Base-by-base conservation (phyloP, 2,797 vertebrate species). In the Cyclura pinguis region DNA sequence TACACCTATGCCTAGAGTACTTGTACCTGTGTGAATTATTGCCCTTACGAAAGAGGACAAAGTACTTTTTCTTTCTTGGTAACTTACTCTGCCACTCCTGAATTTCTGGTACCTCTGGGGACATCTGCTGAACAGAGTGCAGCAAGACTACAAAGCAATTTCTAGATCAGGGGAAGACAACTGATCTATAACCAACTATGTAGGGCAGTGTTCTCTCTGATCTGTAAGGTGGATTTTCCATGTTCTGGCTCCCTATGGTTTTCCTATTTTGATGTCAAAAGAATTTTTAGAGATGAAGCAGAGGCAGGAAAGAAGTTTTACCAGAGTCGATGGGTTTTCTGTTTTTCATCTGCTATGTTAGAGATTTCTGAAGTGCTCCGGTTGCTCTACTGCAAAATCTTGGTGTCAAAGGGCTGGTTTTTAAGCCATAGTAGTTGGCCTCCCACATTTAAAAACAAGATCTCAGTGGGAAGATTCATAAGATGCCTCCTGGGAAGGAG, bases 141-240 rank as follows among this genome's bases (percentile, higher is more conserved):
- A 85, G 80, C 32, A 67, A 16, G 13, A 29, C 47, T 87, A 52
- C 16, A 69, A 67, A 83, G 67, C 42, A 29, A 1, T 67, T 55
- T 50, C 59, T 87, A 83, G 78, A 82, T 67, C 22, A 76, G 55
- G 78, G 83, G 57, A 76, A 76, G 27, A 67, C 73, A n/a, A 42
- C 1, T 59, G 59, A 57, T n/a, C 73, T 87, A 67, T 38, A n/a
- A 62, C 35, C n/a, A 83, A 57, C 24, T 57, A 69, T 72, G 72
- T 78, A 78, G 80, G 80, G 86, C 59, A 88, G n/a, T 22, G 20
- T n/a, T 78, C 59, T 78, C 73, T 88, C 86, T 91, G 86, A 84
- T 91, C 86, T 57, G 18, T 18, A 27, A 50, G 38, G 80, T 78
- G n/a, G 62, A 20, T 84, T 84, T 84, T 78, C 86, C 73, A 87